These are phyloP conservation scores for Gallinago undulata DNA, from an alignment of 2,113 vertebrate genomes.

Conservation along the genomic window DNA sequence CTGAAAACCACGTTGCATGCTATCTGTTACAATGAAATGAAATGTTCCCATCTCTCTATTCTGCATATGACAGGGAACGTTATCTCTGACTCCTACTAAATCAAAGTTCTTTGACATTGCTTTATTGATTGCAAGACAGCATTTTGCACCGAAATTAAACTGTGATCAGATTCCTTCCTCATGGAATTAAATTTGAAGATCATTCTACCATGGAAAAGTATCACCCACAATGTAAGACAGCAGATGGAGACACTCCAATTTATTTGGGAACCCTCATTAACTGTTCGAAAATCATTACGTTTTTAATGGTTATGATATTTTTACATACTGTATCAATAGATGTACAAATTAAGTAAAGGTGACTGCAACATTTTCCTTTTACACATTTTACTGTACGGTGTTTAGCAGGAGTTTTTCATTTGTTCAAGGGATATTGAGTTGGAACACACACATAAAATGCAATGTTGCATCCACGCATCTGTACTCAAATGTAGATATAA, in stretches of 20 bases:
- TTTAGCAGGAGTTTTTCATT: constrained; percentile 15
- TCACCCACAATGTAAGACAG: constrained; percentile 33
- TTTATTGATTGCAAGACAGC: constrained; percentile 72
- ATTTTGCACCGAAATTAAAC: constrained; percentile 71
- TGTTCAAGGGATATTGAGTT: not conserved
- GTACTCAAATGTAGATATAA: not conserved
- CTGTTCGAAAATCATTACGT: constrained; percentile 44
- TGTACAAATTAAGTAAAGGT: not conserved
- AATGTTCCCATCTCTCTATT: constrained; percentile 36
- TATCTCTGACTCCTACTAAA: constrained; percentile 63
- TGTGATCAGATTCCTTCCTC: constrained; percentile 69
- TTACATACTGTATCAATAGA: not conserved
- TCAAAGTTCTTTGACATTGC: constrained; percentile 66
- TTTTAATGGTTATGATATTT: constrained; percentile 43
- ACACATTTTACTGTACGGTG: constrained; percentile 3
- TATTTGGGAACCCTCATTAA: constrained; percentile 63
- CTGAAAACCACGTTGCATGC: constrained; percentile 1
- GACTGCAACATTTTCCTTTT: constrained; percentile 14
- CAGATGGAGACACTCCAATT: constrained; percentile 69
- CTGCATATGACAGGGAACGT: constrained; percentile 42
- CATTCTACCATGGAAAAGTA: constrained; percentile 62
- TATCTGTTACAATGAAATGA: constrained; percentile 47
- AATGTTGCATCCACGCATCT: not conserved
- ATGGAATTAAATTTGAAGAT: constrained; percentile 66
- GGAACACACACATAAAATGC: not conserved